A percentile compares a stretch with the other conserved stretches of the same genome.
Conservation (phyloP, 2,113 vertebrate genomes). For the Zingel zingel region DNA sequence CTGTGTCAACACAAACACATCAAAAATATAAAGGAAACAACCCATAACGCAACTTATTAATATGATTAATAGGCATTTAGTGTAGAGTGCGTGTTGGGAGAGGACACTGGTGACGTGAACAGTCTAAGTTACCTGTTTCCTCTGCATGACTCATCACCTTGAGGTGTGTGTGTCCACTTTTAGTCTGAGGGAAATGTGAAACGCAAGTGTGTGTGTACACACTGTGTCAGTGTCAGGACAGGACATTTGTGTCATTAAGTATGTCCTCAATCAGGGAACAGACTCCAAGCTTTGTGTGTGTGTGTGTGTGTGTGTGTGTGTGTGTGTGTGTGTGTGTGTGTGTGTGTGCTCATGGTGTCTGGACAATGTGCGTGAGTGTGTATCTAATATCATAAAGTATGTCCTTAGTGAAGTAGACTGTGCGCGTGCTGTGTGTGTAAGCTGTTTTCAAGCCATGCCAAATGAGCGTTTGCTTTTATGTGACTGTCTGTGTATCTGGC, state of each 20-base stretch:
- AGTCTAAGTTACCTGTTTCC: slow-evolving; percentile 36
- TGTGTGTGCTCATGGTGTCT: too few species aligned
- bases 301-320: slow-evolving; percentile 7
- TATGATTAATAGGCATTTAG: too few species aligned
- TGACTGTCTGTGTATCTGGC: not conserved
- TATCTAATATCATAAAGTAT: slow-evolving; percentile 31
- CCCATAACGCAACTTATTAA: too few species aligned
- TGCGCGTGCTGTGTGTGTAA: not conserved
- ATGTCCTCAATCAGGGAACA: slow-evolving; percentile 59
- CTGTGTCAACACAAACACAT: not conserved
- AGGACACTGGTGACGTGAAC: slow-evolving; percentile 32
- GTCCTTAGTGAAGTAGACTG: slow-evolving; percentile 20
- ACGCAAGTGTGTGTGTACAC: not conserved
- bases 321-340: slow-evolving; percentile 3
- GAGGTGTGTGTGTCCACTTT: slow-evolving; percentile 28
- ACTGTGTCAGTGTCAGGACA: slow-evolving; percentile 32
- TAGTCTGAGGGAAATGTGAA: slow-evolving; percentile 37
- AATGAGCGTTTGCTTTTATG: not conserved
- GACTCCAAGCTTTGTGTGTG: slow-evolving; percentile 30
- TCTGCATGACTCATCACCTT: slow-evolving; percentile 60
- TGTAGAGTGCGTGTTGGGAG: not conserved
- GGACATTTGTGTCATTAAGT: slow-evolving; percentile 72
- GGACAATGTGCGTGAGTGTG: not conserved
- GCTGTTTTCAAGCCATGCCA: not conserved
- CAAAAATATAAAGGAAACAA: too few species aligned